These are phyloP conservation scores for Psococerastis gibbosa DNA, from an alignment of 2,888 invertebrate genomes.

Conservation along the genomic window DNA sequence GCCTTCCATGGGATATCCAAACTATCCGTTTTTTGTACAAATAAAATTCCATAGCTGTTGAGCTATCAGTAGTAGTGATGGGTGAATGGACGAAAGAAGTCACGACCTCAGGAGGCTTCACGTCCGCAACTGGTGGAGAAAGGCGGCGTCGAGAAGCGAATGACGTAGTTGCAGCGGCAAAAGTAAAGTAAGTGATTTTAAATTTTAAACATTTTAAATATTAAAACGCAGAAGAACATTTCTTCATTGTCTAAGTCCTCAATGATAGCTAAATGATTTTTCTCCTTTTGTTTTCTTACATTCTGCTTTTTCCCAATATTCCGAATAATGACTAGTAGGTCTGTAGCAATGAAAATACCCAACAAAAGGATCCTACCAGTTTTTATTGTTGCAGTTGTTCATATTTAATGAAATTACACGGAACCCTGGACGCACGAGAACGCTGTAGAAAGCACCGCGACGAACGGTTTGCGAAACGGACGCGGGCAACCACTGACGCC, in stretches of 20 bases:
- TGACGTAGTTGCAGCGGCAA: too few species aligned
- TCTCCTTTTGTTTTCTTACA: too few species aligned
- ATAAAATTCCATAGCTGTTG: too few species aligned
- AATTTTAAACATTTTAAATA: not conserved
- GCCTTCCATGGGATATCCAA: too few species aligned
- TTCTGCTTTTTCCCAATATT: too few species aligned
- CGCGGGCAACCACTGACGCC: constrained; percentile 80
- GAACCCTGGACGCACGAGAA: constrained; percentile 74
- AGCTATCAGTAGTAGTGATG: too few species aligned
- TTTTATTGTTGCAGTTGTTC: constrained; percentile 91
- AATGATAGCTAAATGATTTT: too few species aligned
- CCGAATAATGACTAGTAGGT: not conserved
- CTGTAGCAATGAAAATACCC: not conserved
- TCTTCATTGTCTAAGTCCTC: not conserved
- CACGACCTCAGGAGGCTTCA: too few species aligned
- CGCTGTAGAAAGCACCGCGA: constrained; percentile 80
- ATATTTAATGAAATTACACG: constrained; percentile 86
- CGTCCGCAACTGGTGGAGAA: too few species aligned
- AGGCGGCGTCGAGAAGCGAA: too few species aligned
- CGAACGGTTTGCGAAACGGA: constrained; percentile 72
- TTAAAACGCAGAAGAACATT: constrained; percentile 1
- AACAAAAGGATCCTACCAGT: constrained; percentile 45
- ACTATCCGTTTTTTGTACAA: too few species aligned
- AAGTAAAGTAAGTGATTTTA: not conserved
- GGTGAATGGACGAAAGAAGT: too few species aligned